Evolutionary conservation across 2,797 vertebrate species (phyloP).

Genomic region (Dendrocincla tyrannina): DNA sequence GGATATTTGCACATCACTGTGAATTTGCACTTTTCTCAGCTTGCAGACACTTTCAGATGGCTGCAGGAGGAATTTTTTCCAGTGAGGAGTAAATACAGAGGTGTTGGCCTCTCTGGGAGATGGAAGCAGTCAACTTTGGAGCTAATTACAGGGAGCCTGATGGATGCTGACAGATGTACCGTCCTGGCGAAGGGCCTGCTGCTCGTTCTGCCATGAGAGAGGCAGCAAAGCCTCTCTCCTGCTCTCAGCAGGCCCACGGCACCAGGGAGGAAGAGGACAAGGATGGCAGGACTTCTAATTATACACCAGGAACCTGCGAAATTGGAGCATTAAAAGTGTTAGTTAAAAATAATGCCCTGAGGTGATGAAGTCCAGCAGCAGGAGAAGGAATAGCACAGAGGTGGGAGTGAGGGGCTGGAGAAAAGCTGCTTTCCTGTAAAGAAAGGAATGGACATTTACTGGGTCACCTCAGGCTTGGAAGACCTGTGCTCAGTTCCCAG

Average conservation of each 20-base stretch:
- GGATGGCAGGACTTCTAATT: constrained; percentile 63
- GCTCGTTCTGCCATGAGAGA: background rate
- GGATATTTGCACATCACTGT: background rate
- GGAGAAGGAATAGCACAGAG: background rate
- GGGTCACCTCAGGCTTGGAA: background rate
- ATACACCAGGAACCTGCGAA: background rate
- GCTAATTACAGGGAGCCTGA: constrained; percentile 43
- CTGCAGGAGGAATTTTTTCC: background rate
- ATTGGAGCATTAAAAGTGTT: background rate
- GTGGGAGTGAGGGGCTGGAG: background rate
- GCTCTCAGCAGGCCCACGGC: background rate
- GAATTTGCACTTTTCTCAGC: background rate
- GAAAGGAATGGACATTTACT: too few relatives aligned
- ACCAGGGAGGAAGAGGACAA: constrained; percentile 12
- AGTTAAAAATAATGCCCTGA: background rate
- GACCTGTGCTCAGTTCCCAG: background rate
- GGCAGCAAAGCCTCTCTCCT: background rate
- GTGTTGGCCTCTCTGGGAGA: constrained; percentile 46
- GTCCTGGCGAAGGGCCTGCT: background rate
- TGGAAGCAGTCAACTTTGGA: constrained; percentile 7
- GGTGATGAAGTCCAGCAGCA: background rate
- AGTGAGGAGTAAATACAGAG: constrained; percentile 17
- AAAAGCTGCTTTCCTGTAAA: background rate
- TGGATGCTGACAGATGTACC: constrained; percentile 2
- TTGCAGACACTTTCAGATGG: background rate